phyloP scores from a whole-genome alignment of 2,113 vertebrate species.

The Siniperca knerii region DNA sequence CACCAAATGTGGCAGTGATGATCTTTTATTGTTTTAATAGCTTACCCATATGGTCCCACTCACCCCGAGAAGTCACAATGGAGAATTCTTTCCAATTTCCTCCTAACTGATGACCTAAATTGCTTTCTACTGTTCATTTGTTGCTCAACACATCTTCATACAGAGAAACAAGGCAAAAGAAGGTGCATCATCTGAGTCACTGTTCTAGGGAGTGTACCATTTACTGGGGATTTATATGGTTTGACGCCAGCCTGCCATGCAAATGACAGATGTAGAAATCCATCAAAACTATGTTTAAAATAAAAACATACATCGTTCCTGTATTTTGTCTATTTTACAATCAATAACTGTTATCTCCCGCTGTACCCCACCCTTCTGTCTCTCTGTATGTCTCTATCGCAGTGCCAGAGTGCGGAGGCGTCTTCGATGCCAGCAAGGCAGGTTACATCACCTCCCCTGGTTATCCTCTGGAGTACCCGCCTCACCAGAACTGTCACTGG shows the following conservation, averaged over 20 bases:
- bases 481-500: conserved; percentile 98
- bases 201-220: conserved; percentile 4
- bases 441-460: conserved; percentile 98
- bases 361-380: neutral
- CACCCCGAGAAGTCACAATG: conserved; percentile 69
- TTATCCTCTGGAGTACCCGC: conserved; percentile 96
- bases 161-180: conserved; percentile 40
- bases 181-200: conserved; percentile 35
- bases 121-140: conserved; percentile 72
- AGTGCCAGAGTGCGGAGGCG: conserved; percentile 86
- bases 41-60: conserved; percentile 50
- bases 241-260: neutral
- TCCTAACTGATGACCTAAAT: conserved; percentile 65
- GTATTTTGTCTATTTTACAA: neutral
- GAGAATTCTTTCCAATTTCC: conserved; percentile 76
- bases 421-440: conserved; percentile 92
- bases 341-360: neutral
- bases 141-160: conserved; percentile 67
- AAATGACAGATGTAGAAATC: neutral
- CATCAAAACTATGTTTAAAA: neutral
- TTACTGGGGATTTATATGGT: conserved; percentile 10
- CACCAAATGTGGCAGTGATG: conserved; percentile 55
- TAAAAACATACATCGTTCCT: neutral
- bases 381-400: neutral
- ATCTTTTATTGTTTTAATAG: conserved; percentile 80